A percentile compares a stretch with the other conserved stretches of the same genome.
Conservation (phyloP, 2,888 invertebrate genomes). For the Rotaria macrura region DNA sequence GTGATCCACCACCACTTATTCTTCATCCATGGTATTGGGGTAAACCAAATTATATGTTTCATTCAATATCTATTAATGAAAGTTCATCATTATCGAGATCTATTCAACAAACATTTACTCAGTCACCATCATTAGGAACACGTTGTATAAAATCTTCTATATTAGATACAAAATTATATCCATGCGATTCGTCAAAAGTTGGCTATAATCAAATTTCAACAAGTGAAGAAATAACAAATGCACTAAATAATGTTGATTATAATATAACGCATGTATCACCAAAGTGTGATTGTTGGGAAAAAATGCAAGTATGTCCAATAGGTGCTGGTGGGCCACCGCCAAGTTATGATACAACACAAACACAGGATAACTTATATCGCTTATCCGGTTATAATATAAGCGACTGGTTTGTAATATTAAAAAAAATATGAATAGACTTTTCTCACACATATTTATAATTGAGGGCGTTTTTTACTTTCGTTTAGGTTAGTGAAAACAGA, state of each 20-base stretch:
- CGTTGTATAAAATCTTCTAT: conserved; percentile 7
- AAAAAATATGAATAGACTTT: too few species aligned
- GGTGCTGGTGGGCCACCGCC: conserved; percentile 46
- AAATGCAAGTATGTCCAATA: conserved; percentile 34
- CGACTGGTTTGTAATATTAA: conserved; percentile 41
- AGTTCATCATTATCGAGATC: background rate
- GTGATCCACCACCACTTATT: conserved; percentile 48
- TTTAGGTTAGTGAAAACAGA: too few species aligned
- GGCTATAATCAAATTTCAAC: background rate
- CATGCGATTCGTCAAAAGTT: background rate
- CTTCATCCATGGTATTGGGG: conserved; percentile 45
- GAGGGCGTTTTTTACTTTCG: too few species aligned
- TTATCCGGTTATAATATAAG: conserved; percentile 51
- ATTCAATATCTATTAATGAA: background rate
- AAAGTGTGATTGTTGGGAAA: conserved; percentile 26
- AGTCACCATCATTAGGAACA: conserved; percentile 21
- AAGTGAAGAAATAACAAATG: background rate
- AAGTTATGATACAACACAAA: conserved; percentile 40
- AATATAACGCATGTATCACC: conserved; percentile 23
- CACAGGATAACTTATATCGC: conserved; percentile 51
- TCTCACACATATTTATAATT: too few species aligned
- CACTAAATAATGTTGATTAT: conserved; percentile 15
- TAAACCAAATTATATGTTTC: conserved; percentile 26
- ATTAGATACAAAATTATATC: background rate
- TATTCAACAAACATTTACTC: conserved; percentile 17